These are phyloP conservation scores for Laupala kohalensis DNA, from an alignment of 1,140 invertebrate genomes.

Conservation along the genomic window DNA sequence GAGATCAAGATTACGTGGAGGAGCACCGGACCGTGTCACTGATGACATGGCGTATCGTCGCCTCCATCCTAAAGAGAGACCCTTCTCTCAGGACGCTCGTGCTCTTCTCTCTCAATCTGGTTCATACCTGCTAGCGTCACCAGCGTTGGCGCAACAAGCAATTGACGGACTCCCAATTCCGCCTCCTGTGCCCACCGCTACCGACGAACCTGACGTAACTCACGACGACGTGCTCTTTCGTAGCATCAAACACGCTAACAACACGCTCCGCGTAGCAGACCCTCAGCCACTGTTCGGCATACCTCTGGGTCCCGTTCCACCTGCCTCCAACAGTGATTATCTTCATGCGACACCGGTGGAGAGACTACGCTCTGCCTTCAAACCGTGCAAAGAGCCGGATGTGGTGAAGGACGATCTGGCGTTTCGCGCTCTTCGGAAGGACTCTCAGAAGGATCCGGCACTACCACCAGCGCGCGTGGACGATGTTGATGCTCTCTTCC, in stretches of 20 bases:
- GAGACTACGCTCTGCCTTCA: no score
- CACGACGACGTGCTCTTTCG: slow-evolving; percentile 72
- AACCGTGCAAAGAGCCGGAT: no score
- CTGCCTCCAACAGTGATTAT: slow-evolving; percentile 66
- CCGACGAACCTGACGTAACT: slow-evolving; percentile 59
- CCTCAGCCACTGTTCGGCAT: slow-evolving; percentile 83
- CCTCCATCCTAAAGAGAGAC: slow-evolving; percentile 38
- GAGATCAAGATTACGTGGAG: slow-evolving; percentile 25
- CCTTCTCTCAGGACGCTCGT: slow-evolving; percentile 28
- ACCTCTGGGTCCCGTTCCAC: slow-evolving; percentile 62
- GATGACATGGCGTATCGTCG: slow-evolving; percentile 72
- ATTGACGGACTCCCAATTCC: slow-evolving; percentile 40
- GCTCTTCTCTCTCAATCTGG: slow-evolving; percentile 48
- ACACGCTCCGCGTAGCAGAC: slow-evolving; percentile 52
- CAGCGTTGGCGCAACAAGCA: slow-evolving; percentile 22
- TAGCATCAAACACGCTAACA: slow-evolving; percentile 61
- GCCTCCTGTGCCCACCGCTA: slow-evolving; percentile 11
- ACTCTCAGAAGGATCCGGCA: slow-evolving; percentile 37
- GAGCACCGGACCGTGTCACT: slow-evolving; percentile 44
- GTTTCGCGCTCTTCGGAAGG: slow-evolving; percentile 68
- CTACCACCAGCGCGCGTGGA: slow-evolving; percentile 9
- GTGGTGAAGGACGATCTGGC: slow-evolving; percentile 76
- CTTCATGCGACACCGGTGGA: slow-evolving; percentile 50
- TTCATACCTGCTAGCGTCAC: slow-evolving; percentile 58
- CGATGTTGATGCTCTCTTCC: slow-evolving; percentile 2